Evolutionary conservation across 2,888 invertebrate genomes (phyloP).

Genomic region (Melinaea menophilus): DNA sequence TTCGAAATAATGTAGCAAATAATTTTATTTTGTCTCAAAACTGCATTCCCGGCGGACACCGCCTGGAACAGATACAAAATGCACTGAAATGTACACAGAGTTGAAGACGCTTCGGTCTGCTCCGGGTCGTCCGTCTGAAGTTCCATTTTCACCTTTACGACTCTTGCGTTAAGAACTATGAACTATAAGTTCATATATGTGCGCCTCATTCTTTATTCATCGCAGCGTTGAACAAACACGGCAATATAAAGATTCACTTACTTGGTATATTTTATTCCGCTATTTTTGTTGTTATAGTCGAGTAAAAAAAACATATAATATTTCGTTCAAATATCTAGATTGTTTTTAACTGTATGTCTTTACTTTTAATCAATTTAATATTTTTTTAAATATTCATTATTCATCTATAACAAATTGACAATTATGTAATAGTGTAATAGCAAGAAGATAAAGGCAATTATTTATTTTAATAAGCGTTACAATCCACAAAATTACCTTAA

Average conservation of each 20-base stretch:
- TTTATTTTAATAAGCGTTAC: too few relatives aligned
- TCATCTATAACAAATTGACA: too few relatives aligned
- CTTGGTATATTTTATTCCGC: background rate
- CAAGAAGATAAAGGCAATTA: too few relatives aligned
- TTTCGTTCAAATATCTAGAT: background rate
- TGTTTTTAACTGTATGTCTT: background rate
- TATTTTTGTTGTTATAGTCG: background rate
- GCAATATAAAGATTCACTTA: conserved; percentile 1
- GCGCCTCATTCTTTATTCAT: conserved; percentile 1
- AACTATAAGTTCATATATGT: background rate
- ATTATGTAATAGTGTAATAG: too few relatives aligned
- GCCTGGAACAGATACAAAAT: background rate
- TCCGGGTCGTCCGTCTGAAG: background rate
- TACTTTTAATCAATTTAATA: background rate
- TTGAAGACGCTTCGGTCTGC: background rate
- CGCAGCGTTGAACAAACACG: conserved; percentile 1
- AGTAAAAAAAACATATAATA: background rate
- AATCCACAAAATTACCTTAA: too few relatives aligned
- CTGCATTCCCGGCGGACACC: background rate
- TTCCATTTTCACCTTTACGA: background rate
- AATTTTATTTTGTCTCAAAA: background rate
- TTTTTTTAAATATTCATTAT: too few relatives aligned
- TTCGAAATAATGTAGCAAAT: background rate
- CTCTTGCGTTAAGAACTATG: background rate
- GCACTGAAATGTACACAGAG: background rate